Base-by-base conservation (phyloP, 2,888 invertebrate genomes). In the Trachelus tabidus region DNA sequence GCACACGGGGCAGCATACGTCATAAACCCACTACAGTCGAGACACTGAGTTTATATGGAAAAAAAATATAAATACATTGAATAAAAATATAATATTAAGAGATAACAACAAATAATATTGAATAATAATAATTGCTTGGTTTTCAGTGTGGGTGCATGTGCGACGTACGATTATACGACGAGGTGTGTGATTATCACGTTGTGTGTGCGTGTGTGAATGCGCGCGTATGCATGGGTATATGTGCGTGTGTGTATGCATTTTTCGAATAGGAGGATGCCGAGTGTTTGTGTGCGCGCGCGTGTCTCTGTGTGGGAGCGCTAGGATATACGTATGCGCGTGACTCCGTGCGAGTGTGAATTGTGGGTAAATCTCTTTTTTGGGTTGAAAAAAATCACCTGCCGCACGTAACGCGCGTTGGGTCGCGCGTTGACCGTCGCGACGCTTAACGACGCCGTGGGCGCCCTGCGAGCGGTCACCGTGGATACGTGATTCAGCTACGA, bases 21-120 rank as follows among this genome's bases (percentile, higher is more conserved):
- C 87, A 33, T 34, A 88, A 88, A 88, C 87, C 84, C 85, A 89
- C 84, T 85, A 87, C 85, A 85, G 85, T 88, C 85, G 81, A 76
- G 78, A 86, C 85, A 87, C 85, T 89, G 88, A 88, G 85, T 90
- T 89, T 88, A 88, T 88, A 88, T 88, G 84, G 85, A 88, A 84
- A 83, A 34, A 86, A 85, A 87, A 84, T 87, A 89, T 87, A 87
- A 85, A 88, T 87, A 87, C 86, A 92, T 92, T 92, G 91, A 91
- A 92, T 89, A 91, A 92, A 90, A 89, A 91, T 92, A 91, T 92
- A 91, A 87, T 87, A 88, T 87, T 90, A 90, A 91, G 90, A 87
- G 86, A 90, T 89, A 89, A 89, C 87, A 91, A 89, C 85, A 89
- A 89, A 86, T 86, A 85, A 87, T 87, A 79, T 74, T 81, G 79